These are phyloP conservation scores for Clarias platycephalus DNA, from an alignment of 2,797 vertebrate genomes.

Conservation along the genomic window DNA sequence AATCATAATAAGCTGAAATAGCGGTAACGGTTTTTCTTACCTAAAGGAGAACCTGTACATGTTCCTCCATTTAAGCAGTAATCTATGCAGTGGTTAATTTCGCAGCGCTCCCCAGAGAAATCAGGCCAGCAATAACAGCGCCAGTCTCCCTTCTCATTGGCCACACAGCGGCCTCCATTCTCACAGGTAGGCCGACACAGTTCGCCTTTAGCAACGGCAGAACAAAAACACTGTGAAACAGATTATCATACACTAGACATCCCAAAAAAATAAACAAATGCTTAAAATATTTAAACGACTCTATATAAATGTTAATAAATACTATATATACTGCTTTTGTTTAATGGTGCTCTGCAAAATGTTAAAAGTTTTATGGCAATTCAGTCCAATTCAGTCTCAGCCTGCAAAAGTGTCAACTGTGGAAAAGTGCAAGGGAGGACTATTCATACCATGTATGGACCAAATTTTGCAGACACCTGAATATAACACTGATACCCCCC, in stretches of 20 bases:
- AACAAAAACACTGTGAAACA: constrained; percentile 46
- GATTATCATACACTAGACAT: constrained; percentile 5
- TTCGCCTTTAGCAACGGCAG: constrained; percentile 76
- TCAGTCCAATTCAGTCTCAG: not conserved
- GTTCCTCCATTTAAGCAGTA: constrained; percentile 97
- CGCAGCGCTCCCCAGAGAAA: constrained; percentile 94
- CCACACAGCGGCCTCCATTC: constrained; percentile 93
- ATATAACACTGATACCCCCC: not conserved
- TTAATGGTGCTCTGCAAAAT: not conserved
- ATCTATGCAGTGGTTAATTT: constrained; percentile 92
- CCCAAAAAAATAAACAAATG: not conserved
- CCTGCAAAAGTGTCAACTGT: not conserved
- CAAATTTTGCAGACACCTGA: not conserved
- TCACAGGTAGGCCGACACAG: constrained; percentile 89
- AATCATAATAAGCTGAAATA: constrained; percentile 6
- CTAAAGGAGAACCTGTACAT: constrained; percentile 87
- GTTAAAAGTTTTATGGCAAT: not conserved
- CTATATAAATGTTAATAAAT: too few relatives aligned
- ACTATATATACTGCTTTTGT: too few relatives aligned
- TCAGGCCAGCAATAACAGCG: constrained; percentile 97
- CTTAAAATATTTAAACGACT: too few relatives aligned
- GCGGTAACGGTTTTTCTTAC: constrained; percentile 69
- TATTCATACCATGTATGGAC: not conserved
- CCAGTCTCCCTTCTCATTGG: constrained; percentile 92
- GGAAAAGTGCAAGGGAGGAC: not conserved